Evolutionary conservation across 2,797 vertebrate species (phyloP).

Genomic region (Propithecus perrieri): DNA sequence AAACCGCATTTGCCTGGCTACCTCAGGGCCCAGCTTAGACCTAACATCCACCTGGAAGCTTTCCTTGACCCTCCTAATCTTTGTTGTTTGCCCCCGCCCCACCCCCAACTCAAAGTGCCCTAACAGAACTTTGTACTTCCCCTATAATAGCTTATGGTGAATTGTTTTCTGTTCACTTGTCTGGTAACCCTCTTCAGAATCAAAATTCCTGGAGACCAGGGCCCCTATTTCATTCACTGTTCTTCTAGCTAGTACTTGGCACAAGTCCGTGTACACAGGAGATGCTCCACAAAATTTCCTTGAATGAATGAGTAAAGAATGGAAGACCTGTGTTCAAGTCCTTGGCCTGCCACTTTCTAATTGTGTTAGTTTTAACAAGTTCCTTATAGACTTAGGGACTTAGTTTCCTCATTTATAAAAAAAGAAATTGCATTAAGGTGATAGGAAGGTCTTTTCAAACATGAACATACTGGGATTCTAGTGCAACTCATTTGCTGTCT

Average conservation of each 20-base stretch:
- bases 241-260: background rate
- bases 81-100: background rate
- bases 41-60: background rate
- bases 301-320: background rate
- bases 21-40: background rate
- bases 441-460: slow-evolving; percentile 10
- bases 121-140: background rate
- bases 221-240: background rate
- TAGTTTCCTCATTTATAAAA: slow-evolving; percentile 16
- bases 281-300: background rate
- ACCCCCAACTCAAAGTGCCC: background rate
- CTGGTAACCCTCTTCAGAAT: background rate
- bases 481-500: background rate
- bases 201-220: background rate
- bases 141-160: background rate
- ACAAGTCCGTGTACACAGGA: background rate
- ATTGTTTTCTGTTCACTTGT: background rate
- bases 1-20: background rate
- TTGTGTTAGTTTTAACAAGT: background rate
- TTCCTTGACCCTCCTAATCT: background rate
- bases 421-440: background rate
- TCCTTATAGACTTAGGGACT: background rate
- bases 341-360: background rate
- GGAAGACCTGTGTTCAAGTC: background rate
- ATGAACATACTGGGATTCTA: background rate